Base-by-base conservation (phyloP, 2,888 invertebrate genomes). In the Cyaniris semiargus region DNA sequence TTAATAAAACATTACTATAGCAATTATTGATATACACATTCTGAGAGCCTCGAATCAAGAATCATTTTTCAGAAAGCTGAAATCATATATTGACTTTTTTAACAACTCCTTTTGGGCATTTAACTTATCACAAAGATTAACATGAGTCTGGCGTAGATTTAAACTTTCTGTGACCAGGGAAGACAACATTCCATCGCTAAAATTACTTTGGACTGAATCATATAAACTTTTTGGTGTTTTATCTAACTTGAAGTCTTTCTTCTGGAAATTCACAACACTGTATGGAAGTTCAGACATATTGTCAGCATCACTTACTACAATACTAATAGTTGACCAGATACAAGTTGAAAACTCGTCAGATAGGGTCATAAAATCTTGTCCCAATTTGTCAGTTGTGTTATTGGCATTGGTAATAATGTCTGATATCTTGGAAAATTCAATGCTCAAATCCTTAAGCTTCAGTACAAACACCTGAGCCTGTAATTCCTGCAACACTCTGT, bases 161-260 rank as follows among this genome's bases (percentile, higher is more conserved):
- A 93, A 81, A 74, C 92, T 94, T 71, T 94, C 93, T 80, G 92
- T 86, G 76, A 94, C 88, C 1, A 94, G 85, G n/a, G 90, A 89
- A 81, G 88, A 90, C 1, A 94, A 83, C 72, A 85, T 84, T 38
- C 89, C 88, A 83, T 91, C 89, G 48, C 88, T 86, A 66, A 87
- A 76, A 79, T 83, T 85, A 72, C 86, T 87, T 13, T 82, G 78
- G 74, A 87, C 81, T 81, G 89, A 88, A 77, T 88, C 85, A 77
- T 87, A 87, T 79, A 89, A 88, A 60, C 86, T 88, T 0, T 93
- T 89, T 0, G 93, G 91, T 1, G 90, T 83, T 78, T 91, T 90
- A n/a, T 94, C 94, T 79, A 94, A 88, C 81, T 91, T 92, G 80
- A 94, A 94, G 79, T 93, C 91, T 80, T 88, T 87, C 80, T 94